Conservation (phyloP, 2,888 invertebrate genomes). For the Callyntrura guangdongensis region DNA sequence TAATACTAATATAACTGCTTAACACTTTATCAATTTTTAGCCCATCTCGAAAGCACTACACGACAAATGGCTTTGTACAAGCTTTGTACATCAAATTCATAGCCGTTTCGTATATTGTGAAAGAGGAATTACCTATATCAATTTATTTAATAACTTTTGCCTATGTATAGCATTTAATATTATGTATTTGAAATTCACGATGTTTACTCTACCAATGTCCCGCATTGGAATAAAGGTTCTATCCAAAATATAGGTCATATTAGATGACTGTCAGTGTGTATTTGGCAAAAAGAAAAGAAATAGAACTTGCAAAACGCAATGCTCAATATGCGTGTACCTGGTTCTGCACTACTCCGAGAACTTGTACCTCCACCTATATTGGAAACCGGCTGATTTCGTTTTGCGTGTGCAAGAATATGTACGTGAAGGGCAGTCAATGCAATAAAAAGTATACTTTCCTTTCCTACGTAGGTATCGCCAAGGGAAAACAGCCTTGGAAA, state of each 20-base stretch:
- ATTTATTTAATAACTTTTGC: no score
- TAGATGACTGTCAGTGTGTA: neutral
- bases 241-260: no score
- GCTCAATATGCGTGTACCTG: no score
- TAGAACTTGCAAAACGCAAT: neutral
- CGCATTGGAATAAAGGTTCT: neutral
- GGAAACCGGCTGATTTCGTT: slow-evolving; percentile 48
- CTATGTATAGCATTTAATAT: no score
- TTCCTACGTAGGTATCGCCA: neutral
- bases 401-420: neutral
- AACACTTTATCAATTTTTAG: no score
- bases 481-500: neutral
- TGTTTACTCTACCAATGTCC: neutral
- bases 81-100: no score
- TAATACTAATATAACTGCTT: no score
- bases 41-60: no score
- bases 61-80: no score
- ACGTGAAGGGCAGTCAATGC: neutral
- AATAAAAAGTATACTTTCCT: neutral
- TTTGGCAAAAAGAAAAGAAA: neutral
- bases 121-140: no score
- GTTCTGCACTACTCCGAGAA: neutral
- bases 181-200: neutral
- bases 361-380: slow-evolving; percentile 14
- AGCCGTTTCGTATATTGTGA: neutral